Conservation (phyloP, 2,113 vertebrate species). For the human (Homo sapiens) region DNA sequence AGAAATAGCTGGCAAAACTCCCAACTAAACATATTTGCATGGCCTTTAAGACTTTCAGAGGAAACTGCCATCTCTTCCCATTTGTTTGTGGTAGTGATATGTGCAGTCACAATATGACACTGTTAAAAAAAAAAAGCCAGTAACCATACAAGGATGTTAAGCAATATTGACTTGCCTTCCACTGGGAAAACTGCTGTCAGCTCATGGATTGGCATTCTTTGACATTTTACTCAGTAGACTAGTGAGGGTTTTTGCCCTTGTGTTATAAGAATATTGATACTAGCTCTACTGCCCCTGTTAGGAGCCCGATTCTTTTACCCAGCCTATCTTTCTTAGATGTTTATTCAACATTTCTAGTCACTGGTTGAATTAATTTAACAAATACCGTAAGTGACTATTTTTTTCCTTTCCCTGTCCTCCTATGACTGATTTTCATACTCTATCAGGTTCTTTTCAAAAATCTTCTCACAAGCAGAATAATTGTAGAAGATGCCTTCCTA, state of each 20-base stretch:
- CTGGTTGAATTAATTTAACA: neutral
- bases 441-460: neutral
- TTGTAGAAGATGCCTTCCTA: accelerated
- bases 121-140: conserved; percentile 31
- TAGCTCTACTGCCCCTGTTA: neutral
- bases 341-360: neutral
- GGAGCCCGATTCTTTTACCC: neutral
- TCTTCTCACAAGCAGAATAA: neutral
- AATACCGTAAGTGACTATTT: neutral
- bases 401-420: neutral
- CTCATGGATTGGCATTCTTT: conserved; percentile 33
- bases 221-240: conserved; percentile 34
- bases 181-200: conserved; percentile 43
- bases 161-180: conserved; percentile 42
- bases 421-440: neutral
- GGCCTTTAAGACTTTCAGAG: conserved; percentile 32
- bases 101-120: conserved; percentile 34
- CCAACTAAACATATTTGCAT: conserved; percentile 53
- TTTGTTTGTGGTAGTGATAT: conserved; percentile 44
- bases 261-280: conserved; percentile 18
- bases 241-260: conserved; percentile 1
- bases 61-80: conserved; percentile 39
- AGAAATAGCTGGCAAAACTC: conserved; percentile 48
- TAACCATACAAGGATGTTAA: conserved; percentile 52
- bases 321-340: neutral